phyloP scores from a whole-genome alignment of 2,888 invertebrate genomes.

The Lasius platythorax region DNA sequence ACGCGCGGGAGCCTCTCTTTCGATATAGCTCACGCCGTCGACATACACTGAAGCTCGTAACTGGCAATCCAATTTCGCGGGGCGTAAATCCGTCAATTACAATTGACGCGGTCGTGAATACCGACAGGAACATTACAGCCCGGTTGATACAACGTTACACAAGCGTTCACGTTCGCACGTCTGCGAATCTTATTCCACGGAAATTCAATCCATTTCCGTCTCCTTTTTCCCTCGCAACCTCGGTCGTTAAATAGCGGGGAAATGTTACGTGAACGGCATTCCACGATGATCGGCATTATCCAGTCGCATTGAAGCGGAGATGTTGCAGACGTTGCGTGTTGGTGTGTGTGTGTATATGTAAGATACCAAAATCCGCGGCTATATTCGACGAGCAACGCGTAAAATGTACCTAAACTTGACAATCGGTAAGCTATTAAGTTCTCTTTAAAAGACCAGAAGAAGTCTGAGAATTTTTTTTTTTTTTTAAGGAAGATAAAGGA shows the following conservation, averaged over 20 bases:
- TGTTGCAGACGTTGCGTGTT: background rate
- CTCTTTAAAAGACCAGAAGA: background rate
- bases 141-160: slow-evolving; percentile 17
- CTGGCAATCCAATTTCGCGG: slow-evolving; percentile 48
- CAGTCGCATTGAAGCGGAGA: background rate
- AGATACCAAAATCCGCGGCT: background rate
- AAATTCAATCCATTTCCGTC: slow-evolving; percentile 29
- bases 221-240: background rate
- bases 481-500: background rate
- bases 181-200: slow-evolving; percentile 33
- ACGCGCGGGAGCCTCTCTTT: background rate
- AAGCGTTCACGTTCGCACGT: background rate
- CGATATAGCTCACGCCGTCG: slow-evolving; percentile 1
- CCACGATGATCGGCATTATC: slow-evolving; percentile 28
- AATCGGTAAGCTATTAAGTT: background rate
- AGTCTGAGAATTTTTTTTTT: background rate
- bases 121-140: slow-evolving; percentile 25
- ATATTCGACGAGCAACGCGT: background rate
- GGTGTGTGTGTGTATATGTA: background rate
- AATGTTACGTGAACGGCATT: slow-evolving; percentile 39
- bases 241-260: slow-evolving; percentile 37
- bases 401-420: background rate
- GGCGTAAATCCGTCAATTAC: slow-evolving; percentile 53
- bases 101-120: slow-evolving; percentile 43
- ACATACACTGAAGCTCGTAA: slow-evolving; percentile 11